These are phyloP conservation scores for Diaphora mendica DNA, from an alignment of 2,888 invertebrate genomes.

Conservation along the genomic window DNA sequence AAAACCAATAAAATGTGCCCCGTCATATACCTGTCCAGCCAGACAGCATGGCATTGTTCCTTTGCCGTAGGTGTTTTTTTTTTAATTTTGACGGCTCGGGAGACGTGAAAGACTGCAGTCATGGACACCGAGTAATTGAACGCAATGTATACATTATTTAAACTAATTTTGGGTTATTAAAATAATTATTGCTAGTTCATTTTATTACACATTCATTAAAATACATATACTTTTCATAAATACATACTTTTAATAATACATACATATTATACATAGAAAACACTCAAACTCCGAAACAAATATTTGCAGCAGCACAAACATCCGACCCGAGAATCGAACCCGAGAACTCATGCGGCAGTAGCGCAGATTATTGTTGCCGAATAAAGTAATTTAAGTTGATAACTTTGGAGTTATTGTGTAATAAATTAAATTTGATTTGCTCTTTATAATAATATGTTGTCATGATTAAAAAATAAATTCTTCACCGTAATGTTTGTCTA, in stretches of 20 bases:
- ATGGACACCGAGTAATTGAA: slow-evolving; percentile 47
- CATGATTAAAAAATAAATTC: slow-evolving; percentile 17
- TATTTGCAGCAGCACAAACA: no score
- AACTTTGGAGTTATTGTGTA: slow-evolving; percentile 10
- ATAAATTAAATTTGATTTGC: slow-evolving; percentile 24
- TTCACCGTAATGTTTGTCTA: slow-evolving; percentile 16
- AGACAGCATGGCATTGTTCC: slow-evolving; percentile 86
- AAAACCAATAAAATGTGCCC: slow-evolving; percentile 87
- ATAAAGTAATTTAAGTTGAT: slow-evolving; percentile 21
- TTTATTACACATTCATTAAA: slow-evolving; percentile 39
- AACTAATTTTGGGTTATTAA: slow-evolving; percentile 42
- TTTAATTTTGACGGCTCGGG: slow-evolving; percentile 59
- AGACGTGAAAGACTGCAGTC: slow-evolving; percentile 55
- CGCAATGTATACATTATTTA: slow-evolving; percentile 49
- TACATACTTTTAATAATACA: no score
- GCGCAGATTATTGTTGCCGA: slow-evolving; percentile 34
- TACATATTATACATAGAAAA: no score
- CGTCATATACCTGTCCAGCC: slow-evolving; percentile 86
- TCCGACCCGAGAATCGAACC: no score
- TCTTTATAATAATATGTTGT: slow-evolving; percentile 5
- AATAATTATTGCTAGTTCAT: slow-evolving; percentile 29
- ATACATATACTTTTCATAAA: no score
- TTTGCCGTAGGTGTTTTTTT: slow-evolving; percentile 61
- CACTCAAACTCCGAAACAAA: no score
- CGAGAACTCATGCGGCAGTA: no score